Percentiles rank a stretch among this genome's conserved stretches.
phyloP scores from a whole-genome alignment of 2,113 vertebrate species.

The Holacanthus passer region DNA sequence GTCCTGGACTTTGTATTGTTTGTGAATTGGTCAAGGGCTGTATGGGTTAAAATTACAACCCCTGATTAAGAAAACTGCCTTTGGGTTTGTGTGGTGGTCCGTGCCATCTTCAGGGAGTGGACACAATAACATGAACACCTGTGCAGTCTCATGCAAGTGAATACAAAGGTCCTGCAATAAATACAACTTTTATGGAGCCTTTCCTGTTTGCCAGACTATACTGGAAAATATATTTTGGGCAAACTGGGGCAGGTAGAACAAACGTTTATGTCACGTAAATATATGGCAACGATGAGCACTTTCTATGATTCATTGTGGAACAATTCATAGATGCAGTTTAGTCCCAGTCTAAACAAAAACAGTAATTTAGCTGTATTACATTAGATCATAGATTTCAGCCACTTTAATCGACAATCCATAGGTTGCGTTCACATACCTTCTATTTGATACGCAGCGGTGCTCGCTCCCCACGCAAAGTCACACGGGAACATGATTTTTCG shows the following conservation, averaged over 20 bases:
- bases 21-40: not conserved
- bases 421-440: constrained; percentile 83
- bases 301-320: not conserved
- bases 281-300: not conserved
- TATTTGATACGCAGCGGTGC: constrained; percentile 88
- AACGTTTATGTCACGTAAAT: too few relatives aligned
- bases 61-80: not conserved
- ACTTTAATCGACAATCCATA: not conserved
- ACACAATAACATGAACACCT: not conserved
- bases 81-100: not conserved
- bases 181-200: not conserved
- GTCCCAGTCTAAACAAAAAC: not conserved
- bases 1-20: not conserved
- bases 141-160: too few relatives aligned
- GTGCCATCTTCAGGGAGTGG: not conserved
- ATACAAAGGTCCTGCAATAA: not conserved
- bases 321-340: not conserved
- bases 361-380: not conserved
- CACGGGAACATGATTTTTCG: constrained; percentile 83
- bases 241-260: too few relatives aligned
- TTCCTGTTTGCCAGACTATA: not conserved
- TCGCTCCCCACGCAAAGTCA: constrained; percentile 89
- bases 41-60: not conserved
- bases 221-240: too few relatives aligned
- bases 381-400: not conserved